A percentile compares a stretch with the other conserved stretches of the same genome.
Evolutionary conservation across 2,113 vertebrate genomes (phyloP).

Genomic region (Onychorhynchus coronatus): DNA sequence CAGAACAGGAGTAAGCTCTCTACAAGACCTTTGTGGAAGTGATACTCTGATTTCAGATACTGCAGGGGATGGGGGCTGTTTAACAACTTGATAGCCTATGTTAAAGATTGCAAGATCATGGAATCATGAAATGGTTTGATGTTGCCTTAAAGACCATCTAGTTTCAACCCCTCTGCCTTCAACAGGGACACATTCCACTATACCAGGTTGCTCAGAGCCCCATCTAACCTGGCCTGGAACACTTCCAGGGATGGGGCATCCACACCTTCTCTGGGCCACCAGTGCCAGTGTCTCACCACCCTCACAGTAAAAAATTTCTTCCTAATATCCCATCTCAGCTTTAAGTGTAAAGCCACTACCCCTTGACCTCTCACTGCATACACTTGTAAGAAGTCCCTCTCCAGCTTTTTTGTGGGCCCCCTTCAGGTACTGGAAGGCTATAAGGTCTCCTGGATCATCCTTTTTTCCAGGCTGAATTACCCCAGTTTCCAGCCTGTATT

Average conservation of each 20-base stretch:
- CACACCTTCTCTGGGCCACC: neutral
- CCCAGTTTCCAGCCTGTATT: neutral
- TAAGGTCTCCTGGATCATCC: neutral
- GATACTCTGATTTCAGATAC: neutral
- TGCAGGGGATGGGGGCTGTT: neutral
- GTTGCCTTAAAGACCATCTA: neutral
- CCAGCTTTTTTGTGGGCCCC: neutral
- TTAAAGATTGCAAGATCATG: neutral
- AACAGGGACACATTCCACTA: neutral
- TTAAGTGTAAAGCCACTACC: neutral
- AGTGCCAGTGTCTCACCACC: rapidly evolving
- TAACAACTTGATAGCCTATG: neutral
- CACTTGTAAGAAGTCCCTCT: neutral
- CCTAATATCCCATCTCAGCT: neutral
- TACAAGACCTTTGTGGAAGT: neutral
- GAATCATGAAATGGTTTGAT: neutral
- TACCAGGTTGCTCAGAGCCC: neutral
- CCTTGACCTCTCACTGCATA: neutral
- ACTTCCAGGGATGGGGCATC: neutral
- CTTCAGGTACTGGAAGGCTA: neutral
- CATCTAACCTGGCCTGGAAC: neutral
- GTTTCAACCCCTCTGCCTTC: neutral
- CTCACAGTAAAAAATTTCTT: neutral
- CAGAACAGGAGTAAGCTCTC: neutral
- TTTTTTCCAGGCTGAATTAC: neutral